phyloP scores from a whole-genome alignment of 2,797 vertebrate species.

The Pygocentrus nattereri region DNA sequence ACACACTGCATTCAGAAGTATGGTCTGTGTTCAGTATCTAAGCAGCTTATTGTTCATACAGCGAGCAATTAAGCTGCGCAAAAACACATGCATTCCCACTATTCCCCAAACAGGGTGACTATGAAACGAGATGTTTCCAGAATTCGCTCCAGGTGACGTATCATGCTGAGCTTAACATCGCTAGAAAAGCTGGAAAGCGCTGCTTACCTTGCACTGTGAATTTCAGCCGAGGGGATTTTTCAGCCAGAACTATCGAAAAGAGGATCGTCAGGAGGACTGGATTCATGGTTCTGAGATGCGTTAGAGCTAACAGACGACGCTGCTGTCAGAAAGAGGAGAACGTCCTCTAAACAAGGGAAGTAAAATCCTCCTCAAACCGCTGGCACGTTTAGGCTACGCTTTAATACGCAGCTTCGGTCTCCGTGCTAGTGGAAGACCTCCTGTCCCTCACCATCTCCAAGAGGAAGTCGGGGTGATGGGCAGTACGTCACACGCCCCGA shows the following conservation, averaged over 20 bases:
- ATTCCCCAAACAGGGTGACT: not conserved
- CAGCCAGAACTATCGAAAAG: constrained; percentile 68
- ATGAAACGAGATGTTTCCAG: constrained; percentile 19
- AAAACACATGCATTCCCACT: not conserved
- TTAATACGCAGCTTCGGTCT: constrained; percentile 28
- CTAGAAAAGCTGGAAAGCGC: not conserved
- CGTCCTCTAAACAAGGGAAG: not conserved
- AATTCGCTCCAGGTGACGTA: constrained; percentile 6
- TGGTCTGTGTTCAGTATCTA: not conserved
- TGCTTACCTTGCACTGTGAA: constrained; percentile 81
- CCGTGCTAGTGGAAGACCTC: constrained; percentile 54
- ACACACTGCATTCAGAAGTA: not conserved
- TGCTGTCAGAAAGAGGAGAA: constrained; percentile 7
- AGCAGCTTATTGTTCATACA: no score
- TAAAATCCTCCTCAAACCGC: not conserved
- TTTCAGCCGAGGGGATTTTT: constrained; percentile 82
- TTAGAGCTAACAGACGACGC: not conserved
- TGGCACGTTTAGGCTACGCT: constrained; percentile 19
- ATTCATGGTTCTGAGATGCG: constrained; percentile 70
- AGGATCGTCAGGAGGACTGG: constrained; percentile 68
- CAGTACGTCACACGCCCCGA: constrained; percentile 76
- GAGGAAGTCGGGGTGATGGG: constrained; percentile 69
- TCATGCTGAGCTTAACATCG: not conserved
- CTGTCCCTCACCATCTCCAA: constrained; percentile 59
- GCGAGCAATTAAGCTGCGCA: no score